Conservation (phyloP, 2,888 invertebrate genomes). For the Steinernema scapterisci region DNA sequence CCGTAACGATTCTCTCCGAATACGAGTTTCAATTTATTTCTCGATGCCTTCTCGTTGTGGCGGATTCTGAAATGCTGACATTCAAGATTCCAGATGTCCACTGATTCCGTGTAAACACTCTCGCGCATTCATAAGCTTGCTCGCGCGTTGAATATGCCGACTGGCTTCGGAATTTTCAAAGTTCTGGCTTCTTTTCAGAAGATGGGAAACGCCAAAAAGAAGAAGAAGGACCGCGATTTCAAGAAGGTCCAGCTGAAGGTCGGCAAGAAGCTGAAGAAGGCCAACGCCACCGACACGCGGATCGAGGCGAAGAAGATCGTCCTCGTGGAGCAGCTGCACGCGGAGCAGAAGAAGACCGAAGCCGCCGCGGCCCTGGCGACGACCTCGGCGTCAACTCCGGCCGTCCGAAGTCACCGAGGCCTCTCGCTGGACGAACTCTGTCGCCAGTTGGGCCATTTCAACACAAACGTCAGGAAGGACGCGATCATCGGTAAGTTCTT, state of each 20-base stretch:
- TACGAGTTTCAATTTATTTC: no score
- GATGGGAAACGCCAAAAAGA: slow-evolving; percentile 42
- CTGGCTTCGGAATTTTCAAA: no score
- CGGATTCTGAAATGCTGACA: no score
- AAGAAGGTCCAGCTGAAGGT: slow-evolving; percentile 60
- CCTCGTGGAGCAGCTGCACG: slow-evolving; percentile 42
- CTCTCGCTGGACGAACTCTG: slow-evolving; percentile 54
- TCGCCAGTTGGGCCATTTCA: slow-evolving; percentile 58
- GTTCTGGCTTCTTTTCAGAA: not conserved
- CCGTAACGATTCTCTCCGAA: no score
- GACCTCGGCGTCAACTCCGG: slow-evolving; percentile 1
- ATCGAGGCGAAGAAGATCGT: slow-evolving; percentile 46
- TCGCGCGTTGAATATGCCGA: no score
- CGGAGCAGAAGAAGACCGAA: slow-evolving; percentile 46
- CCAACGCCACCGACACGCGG: slow-evolving; percentile 55
- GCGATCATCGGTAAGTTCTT: slow-evolving; percentile 38
- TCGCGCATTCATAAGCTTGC: no score
- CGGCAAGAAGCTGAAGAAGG: slow-evolving; percentile 55
- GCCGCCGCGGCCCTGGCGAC: slow-evolving; percentile 30
- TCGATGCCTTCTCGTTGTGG: no score
- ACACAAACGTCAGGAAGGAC: slow-evolving; percentile 43
- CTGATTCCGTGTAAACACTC: no score
- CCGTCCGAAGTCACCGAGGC: slow-evolving; percentile 39
- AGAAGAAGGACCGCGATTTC: slow-evolving; percentile 52
- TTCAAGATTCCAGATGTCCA: no score